A percentile compares a stretch with the other conserved stretches of the same genome.
phyloP scores from a whole-genome alignment of 2,113 vertebrate species.

The Leptodactylus fuscus region DNA sequence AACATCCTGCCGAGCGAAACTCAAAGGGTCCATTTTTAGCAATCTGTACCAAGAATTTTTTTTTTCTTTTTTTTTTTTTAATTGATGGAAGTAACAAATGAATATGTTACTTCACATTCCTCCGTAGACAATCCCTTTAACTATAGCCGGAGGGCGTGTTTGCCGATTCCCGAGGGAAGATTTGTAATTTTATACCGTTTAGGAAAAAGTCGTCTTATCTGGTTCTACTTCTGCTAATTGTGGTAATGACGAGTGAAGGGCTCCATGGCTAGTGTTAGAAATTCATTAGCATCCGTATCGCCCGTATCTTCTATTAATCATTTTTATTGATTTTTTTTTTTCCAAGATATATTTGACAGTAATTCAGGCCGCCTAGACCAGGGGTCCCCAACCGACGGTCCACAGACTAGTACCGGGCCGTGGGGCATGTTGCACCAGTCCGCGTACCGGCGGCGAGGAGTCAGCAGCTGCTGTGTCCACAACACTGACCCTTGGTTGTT shows the following conservation, averaged over 20 bases:
- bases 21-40: conserved; percentile 31
- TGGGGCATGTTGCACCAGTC: no score
- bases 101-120: neutral
- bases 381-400: no score
- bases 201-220: neutral
- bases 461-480: no score
- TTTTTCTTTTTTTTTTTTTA: conserved; percentile 16
- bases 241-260: neutral
- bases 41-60: neutral
- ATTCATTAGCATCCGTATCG: neutral
- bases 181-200: neutral
- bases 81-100: conserved; percentile 49
- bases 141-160: neutral
- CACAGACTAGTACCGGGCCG: no score
- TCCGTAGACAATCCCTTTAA: neutral
- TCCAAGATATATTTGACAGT: neutral
- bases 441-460: no score
- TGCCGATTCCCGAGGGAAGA: neutral
- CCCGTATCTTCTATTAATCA: neutral
- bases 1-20: no score
- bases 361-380: neutral
- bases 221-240: conserved; percentile 29
- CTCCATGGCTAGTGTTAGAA: neutral
- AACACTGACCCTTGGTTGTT: no score
- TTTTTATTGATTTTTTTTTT: neutral